These are phyloP conservation scores for Nanger granti DNA, from an alignment of 2,113 vertebrate genomes.

Conservation along the genomic window DNA sequence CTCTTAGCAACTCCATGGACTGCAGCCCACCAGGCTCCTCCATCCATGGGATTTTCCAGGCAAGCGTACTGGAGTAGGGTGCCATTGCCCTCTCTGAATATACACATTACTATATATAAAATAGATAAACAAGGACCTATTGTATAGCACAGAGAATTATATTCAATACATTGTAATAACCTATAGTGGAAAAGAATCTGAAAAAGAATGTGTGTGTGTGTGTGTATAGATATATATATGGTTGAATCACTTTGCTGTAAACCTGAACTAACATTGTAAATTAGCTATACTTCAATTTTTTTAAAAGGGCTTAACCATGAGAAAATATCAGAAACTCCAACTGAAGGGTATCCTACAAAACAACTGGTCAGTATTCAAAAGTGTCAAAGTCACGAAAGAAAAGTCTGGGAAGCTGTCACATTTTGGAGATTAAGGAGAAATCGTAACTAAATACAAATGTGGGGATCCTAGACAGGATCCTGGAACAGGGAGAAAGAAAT, in stretches of 20 bases:
- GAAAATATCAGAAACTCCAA: constrained; percentile 23
- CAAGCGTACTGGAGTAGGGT: background rate
- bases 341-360: background rate
- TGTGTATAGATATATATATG: background rate
- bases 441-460: background rate
- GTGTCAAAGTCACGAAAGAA: background rate
- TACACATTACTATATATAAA: background rate
- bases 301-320: background rate
- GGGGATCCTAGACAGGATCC: background rate
- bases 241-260: background rate
- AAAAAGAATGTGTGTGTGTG: background rate
- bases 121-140: background rate
- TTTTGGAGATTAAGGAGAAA: background rate
- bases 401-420: background rate
- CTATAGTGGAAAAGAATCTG: background rate
- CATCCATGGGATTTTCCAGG: background rate
- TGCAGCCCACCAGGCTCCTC: background rate
- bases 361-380: background rate
- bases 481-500: background rate
- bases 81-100: background rate
- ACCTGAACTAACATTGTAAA: background rate
- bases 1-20: background rate
- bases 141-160: background rate
- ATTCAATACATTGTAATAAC: background rate
- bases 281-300: background rate